Base-by-base conservation (phyloP, 2,113 vertebrate genomes). In the Phocoena sinus region DNA sequence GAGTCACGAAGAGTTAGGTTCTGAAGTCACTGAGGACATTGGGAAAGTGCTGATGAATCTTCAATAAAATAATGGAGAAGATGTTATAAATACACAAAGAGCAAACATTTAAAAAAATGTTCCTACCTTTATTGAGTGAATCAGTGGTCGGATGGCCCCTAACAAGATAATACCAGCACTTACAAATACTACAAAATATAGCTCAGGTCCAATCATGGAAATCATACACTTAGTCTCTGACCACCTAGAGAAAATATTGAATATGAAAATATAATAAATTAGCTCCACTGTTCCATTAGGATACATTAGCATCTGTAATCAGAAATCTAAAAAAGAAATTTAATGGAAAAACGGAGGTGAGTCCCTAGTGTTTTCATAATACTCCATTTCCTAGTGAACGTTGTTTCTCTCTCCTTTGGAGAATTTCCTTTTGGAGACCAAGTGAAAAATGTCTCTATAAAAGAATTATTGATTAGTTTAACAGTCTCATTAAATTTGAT, bases 381-480 rank as follows among this genome's bases (percentile, higher is more conserved):
- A 95, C 26, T 97, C 74, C 44, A 68, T 88, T 98, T 98, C 82
- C 96, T 97, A 80, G 58, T 89, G 60, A 97, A 94, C 60, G 81
- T 67, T 85, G 65, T 60, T 84, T 88, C 63, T 91, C 38, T 76
- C 33, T 95, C 91, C 96, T 94, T 79, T n/a, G 68, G 96, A 94
- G 92, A 92, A 89, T 93, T 63, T 97, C 76, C 2, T 97, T 73
- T 83, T 97, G 93, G 94, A 97, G 83, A 93, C 77, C 56, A 97
- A 97, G 92, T 93, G 91, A 98, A 98, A 97, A 97, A 98, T 93
- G 91, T 98, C 70, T 81, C 91, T 96, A 93, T 85, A 98, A 98
- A 97, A 98, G 77, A 94, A 97, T 96, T 97, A 98, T 95, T 96
- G 98, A 98, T 98, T 98, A 97, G 79, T 94, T 97, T 98, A 97